Evolutionary conservation across 2,113 vertebrate genomes (phyloP).

Genomic region (Tyrannus savana): DNA sequence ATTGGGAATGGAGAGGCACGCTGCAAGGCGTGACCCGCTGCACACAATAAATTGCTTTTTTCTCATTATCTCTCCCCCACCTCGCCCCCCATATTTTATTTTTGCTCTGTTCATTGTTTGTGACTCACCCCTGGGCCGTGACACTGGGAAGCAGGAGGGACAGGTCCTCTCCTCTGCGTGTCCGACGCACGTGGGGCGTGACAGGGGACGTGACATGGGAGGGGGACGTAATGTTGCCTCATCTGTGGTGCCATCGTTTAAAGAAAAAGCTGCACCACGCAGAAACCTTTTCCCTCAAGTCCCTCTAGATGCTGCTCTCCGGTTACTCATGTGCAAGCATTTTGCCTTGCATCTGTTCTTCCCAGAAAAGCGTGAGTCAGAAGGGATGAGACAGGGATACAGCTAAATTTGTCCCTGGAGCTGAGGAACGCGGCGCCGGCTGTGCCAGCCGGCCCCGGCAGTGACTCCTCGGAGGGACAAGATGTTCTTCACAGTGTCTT

Average conservation of each 20-base stretch:
- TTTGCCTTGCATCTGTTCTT: conserved; percentile 29
- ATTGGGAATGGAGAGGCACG: background rate
- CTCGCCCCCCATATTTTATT: background rate
- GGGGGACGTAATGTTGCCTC: background rate
- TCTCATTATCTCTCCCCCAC: background rate
- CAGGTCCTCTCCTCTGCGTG: background rate
- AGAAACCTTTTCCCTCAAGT: background rate
- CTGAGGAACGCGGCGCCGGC: background rate
- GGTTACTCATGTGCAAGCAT: conserved; percentile 1
- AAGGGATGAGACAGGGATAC: background rate
- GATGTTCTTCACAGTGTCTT: background rate
- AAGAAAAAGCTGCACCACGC: background rate
- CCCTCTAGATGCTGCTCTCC: conserved; percentile 50
- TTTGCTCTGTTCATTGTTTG: background rate
- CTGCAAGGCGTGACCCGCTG: fast-evolving
- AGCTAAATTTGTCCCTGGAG: conserved; percentile 33
- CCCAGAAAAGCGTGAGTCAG: conserved; percentile 34
- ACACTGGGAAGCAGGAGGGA: background rate
- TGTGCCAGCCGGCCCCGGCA: background rate
- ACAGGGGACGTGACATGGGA: background rate
- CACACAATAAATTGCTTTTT: background rate
- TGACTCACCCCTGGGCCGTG: background rate
- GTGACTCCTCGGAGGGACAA: background rate
- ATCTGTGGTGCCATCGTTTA: background rate
- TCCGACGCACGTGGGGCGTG: background rate